Base-by-base conservation (phyloP, 2,888 invertebrate species). In the Arenicola marina region DNA sequence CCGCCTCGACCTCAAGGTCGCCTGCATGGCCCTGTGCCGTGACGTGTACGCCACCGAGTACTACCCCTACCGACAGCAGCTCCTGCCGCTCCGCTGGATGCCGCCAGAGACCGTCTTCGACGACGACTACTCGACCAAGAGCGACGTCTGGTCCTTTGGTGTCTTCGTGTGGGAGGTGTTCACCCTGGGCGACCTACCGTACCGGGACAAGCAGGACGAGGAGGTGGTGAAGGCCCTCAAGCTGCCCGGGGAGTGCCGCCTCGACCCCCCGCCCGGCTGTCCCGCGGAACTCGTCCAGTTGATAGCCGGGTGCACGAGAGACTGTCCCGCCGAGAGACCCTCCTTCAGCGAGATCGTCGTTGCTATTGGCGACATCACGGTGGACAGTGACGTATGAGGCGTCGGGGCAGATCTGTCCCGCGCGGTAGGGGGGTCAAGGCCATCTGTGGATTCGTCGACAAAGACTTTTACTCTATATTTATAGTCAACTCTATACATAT, bases 11-110 rank as follows among this genome's bases (percentile, higher is more conserved):
- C 89, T 94, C 31, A 95, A 96, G 85, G 87, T 96, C 61, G 91
- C 93, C 1, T 87, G 89, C 83, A 89, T 91, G 0, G 90, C 91
- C 38, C 87, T 92, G 70, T 90, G 89, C 38, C 89, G 90, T 33
- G 95, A 93, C 73, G 92, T 93, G 0, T 92, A 95, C 82, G 90
- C 91, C 51, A 90, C 90, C 72, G 95, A 97, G 80, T 97, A 96
- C 84, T 92, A 89, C 81, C 91, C 91, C 73, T 72, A 72, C 60
- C 72, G 71, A 63, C 76, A 78, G 59, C 71, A 72, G 38, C 56
- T 72, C 21, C 51, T 95, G 53, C 95, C 95, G 0, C 84, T 95
- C 15, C 89, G 96, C 72, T 96, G 96, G 96, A 82, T 95, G 81
- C 92, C 95, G 0, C 80, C 82, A 2, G 96, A 97, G 82, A 93